Base-by-base conservation (phyloP, 2,797 vertebrate genomes). In the Sebastes kiyomatsui region DNA sequence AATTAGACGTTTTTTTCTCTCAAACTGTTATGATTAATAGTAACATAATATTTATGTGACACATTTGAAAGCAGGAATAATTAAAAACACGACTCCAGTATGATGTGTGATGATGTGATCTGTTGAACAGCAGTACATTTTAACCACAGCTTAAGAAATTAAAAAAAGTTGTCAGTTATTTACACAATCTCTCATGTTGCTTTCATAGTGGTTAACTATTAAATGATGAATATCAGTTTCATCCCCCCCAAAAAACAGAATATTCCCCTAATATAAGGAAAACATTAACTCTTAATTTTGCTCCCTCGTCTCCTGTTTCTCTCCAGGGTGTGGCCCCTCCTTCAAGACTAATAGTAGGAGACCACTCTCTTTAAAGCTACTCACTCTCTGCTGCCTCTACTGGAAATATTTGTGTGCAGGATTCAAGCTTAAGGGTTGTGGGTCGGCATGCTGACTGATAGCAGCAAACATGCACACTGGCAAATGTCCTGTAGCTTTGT, bases 311-410 rank as follows among this genome's bases (percentile, higher is more conserved):
- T 93, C 77, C 64, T 89, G 55, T 88, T 80, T 92, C 56, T 86
- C 88, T 94, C 82, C 91, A 96, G 95, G 95, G 90, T 89, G 93
- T 96, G 95, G 95, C 95, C 92, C 96, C 96, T 95, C 96, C 95
- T 94, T 96, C 97, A 93, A 96, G 96, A 94, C 97, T 97, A 97
- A 97, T 97, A 97, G 97, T 99, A 97, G 96, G 97, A 97, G 95
- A 95, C 95, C 96, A 95, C 90, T 96, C 87, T 96, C 95, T 97
- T 95, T 96, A 96, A 96, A 94, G 91, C 93, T 96, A 92, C 96
- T 88, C 88, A 79, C 84, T 94, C 77, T 68, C 94, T 95, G 91
- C 96, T 95, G 93, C 95, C 95, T 95, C 93, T 93, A 72, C 87
- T 93, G 75, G 84, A 90, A 85, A 92, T 90, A 83, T 82, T 67